phyloP scores from a whole-genome alignment of 2,113 vertebrate genomes.

The Glaucidium brasilianum region DNA sequence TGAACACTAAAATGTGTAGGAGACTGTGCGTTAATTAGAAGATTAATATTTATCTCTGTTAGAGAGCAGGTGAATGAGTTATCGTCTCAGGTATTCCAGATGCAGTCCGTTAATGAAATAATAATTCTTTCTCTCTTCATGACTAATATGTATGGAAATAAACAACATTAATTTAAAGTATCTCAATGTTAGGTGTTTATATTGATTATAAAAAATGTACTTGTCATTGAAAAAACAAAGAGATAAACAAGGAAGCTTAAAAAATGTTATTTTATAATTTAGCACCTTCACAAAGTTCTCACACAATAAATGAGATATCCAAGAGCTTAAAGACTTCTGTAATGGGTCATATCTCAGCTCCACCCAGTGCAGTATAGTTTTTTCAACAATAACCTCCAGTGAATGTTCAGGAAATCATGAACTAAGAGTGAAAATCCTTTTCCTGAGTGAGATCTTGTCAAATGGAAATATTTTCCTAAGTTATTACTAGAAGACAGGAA shows the following conservation, averaged over 20 bases:
- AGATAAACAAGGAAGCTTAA: neutral
- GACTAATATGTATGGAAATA: neutral
- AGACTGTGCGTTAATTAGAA: neutral
- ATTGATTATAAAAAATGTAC: neutral
- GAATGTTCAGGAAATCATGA: neutral
- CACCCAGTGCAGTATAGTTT: neutral
- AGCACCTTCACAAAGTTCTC: neutral
- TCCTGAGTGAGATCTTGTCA: neutral
- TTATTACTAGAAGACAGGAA: neutral
- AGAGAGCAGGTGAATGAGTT: neutral
- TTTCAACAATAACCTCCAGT: neutral
- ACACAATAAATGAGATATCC: neutral
- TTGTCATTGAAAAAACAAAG: neutral
- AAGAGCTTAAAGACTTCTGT: neutral
- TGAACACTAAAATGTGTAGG: neutral
- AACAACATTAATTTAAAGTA: neutral
- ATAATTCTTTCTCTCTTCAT: neutral
- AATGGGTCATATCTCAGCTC: neutral
- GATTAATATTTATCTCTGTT: neutral
- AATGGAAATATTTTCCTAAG: neutral
- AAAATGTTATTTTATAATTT: neutral
- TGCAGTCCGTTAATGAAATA: neutral
- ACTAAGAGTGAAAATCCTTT: neutral
- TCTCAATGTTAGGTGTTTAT: neutral
- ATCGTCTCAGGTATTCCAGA: neutral